phyloP scores from a whole-genome alignment of 1,140 invertebrate genomes.

The Bombus huntii region DNA sequence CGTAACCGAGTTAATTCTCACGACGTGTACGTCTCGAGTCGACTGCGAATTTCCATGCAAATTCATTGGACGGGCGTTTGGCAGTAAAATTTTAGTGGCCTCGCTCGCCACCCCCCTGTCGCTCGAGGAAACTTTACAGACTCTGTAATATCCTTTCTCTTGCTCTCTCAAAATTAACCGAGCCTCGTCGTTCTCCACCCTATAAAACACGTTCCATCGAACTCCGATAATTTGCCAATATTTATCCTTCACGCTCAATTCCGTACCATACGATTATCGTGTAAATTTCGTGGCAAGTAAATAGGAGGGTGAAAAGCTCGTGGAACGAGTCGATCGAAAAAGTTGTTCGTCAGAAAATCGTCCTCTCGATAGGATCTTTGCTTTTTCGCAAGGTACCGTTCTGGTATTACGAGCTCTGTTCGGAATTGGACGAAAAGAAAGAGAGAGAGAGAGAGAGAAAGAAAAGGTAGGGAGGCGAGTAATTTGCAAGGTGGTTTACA shows the following conservation, averaged over 20 bases:
- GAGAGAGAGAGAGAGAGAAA: not conserved
- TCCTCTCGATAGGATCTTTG: not conserved
- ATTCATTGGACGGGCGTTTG: conserved; percentile 68
- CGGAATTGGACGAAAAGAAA: not conserved
- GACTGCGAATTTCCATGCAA: conserved; percentile 72
- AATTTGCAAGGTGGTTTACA: conserved; percentile 75
- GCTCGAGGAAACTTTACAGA: conserved; percentile 69
- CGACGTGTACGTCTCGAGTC: conserved; percentile 54
- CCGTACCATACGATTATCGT: not conserved
- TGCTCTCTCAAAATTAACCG: conserved; percentile 61
- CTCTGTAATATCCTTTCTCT: conserved; percentile 43
- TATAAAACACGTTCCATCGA: conserved; percentile 65
- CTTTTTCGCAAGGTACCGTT: too few relatives aligned
- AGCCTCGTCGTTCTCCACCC: conserved; percentile 69
- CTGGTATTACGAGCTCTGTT: not conserved
- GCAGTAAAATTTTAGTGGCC: conserved; percentile 76
- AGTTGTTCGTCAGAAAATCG: not conserved
- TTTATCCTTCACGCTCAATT: not conserved
- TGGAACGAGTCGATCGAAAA: not conserved
- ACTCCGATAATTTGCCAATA: not conserved
- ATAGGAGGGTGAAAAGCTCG: not conserved
- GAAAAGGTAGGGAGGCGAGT: conserved; percentile 39
- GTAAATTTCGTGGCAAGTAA: not conserved
- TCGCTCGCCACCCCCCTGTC: not conserved
- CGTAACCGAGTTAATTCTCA: conserved; percentile 70